phyloP scores from a whole-genome alignment of 2,113 vertebrate genomes.

The Mesoclemmys tuberculata region DNA sequence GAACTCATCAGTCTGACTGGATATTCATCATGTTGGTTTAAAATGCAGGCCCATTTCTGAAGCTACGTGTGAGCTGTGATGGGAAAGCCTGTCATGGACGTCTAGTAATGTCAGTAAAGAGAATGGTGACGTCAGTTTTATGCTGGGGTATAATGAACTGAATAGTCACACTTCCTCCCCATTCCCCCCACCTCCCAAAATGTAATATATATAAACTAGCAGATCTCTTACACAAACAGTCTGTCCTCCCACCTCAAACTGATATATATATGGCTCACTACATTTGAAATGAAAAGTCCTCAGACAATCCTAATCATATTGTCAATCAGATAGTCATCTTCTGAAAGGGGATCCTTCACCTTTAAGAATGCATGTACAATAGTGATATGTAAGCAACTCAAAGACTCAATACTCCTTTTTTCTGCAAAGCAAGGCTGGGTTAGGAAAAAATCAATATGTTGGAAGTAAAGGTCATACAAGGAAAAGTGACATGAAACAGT shows the following conservation, averaged over 20 bases:
- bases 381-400: slow-evolving; percentile 84
- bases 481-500: slow-evolving; percentile 86
- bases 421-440: slow-evolving; percentile 84
- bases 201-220: slow-evolving; percentile 34
- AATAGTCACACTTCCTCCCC: fast-evolving
- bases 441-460: slow-evolving; percentile 86
- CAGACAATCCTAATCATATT: slow-evolving; percentile 80
- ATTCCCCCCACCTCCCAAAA: background rate
- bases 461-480: slow-evolving; percentile 84
- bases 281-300: slow-evolving; percentile 78
- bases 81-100: background rate
- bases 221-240: slow-evolving; percentile 34
- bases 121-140: background rate
- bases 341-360: slow-evolving; percentile 81
- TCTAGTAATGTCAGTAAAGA: background rate
- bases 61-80: background rate
- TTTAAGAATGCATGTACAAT: slow-evolving; percentile 81
- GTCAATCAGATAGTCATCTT: slow-evolving; percentile 78
- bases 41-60: background rate
- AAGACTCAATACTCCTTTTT: slow-evolving; percentile 84
- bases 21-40: background rate
- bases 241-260: slow-evolving; percentile 58
- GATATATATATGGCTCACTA: slow-evolving; percentile 54
- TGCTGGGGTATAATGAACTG: background rate
- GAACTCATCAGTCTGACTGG: background rate